These are phyloP conservation scores for Notamacropus eugenii DNA, from an alignment of 2,797 vertebrate genomes.

Conservation along the genomic window DNA sequence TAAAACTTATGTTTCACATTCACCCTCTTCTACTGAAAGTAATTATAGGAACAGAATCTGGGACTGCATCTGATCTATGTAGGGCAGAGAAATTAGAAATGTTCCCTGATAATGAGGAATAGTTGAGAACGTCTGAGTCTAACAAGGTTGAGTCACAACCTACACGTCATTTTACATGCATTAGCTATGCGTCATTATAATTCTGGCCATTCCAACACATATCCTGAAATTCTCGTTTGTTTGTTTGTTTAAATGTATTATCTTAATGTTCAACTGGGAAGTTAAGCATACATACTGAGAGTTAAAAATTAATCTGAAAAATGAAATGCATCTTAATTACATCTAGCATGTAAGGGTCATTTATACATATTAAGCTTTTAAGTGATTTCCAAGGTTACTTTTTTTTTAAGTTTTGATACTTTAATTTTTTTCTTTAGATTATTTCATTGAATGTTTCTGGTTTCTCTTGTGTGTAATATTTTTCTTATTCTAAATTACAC, in stretches of 20 bases:
- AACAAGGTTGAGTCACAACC: not conserved
- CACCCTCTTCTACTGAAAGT: not conserved
- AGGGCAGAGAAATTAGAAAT: not conserved
- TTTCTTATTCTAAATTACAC: not conserved
- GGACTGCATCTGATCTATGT: not conserved
- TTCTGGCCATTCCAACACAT: not conserved
- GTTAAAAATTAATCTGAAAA: not conserved
- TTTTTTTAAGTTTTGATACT: not conserved
- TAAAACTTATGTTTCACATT: conserved; percentile 16
- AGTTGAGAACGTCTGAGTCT: conserved; percentile 1
- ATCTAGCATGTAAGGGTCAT: not conserved
- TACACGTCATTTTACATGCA: not conserved
- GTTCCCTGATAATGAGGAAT: conserved; percentile 10
- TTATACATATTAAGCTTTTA: not conserved
- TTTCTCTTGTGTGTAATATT: not conserved
- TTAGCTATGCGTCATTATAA: not conserved
- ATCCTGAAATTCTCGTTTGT: not conserved
- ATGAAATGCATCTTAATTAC: not conserved
- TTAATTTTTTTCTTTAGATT: not conserved
- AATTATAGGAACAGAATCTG: not conserved
- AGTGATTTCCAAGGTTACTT: not conserved
- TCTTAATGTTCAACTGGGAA: not conserved
- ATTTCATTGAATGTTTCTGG: not conserved
- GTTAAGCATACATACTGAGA: not conserved
- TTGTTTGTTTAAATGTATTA: not conserved